phyloP scores from a whole-genome alignment of 2,113 vertebrate species.

The Malurus melanocephalus region DNA sequence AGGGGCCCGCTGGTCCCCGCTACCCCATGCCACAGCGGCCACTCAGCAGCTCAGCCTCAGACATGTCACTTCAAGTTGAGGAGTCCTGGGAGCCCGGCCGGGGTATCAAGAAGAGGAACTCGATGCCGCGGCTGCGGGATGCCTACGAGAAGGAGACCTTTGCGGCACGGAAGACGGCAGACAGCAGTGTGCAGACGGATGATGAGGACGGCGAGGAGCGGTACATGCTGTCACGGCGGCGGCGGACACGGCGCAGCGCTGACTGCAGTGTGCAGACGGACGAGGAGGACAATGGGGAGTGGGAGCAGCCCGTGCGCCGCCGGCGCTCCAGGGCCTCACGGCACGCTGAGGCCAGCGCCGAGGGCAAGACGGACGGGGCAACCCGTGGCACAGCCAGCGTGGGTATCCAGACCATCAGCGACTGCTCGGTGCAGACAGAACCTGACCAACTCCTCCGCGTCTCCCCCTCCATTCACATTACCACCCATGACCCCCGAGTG shows the following conservation, averaged over 20 bases:
- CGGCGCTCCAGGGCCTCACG: conserved; percentile 86
- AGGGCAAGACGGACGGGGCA: conserved; percentile 78
- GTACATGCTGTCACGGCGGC: conserved; percentile 85
- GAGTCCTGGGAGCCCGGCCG: conserved; percentile 79
- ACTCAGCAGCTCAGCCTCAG: conserved; percentile 89
- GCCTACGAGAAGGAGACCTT: conserved; percentile 81
- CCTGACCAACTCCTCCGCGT: conserved; percentile 85
- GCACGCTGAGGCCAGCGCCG: conserved; percentile 81
- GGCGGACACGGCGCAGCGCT: conserved; percentile 84
- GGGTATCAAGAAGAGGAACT: conserved; percentile 92
- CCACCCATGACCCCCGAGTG: conserved; percentile 89
- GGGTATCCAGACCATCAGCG: conserved; percentile 93
- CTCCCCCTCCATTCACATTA: conserved; percentile 96
- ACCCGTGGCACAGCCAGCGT: conserved; percentile 82
- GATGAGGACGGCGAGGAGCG: conserved; percentile 93
- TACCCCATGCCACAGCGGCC: conserved; percentile 73
- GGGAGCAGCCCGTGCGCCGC: conserved; percentile 93
- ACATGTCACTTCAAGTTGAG: conserved; percentile 91
- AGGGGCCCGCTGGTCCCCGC: conserved; percentile 34
- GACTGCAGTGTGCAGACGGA: conserved; percentile 97
- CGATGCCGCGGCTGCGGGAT: conserved; percentile 92
- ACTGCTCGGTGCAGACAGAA: conserved; percentile 95
- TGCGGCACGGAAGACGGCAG: conserved; percentile 77
- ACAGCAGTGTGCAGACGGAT: conserved; percentile 95
- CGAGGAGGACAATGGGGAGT: conserved; percentile 91